Evolutionary conservation across 2,888 invertebrate genomes (phyloP), one percentile per base, ranked within the genome.

Genomic region (Clitarchus hookeri): DNA sequence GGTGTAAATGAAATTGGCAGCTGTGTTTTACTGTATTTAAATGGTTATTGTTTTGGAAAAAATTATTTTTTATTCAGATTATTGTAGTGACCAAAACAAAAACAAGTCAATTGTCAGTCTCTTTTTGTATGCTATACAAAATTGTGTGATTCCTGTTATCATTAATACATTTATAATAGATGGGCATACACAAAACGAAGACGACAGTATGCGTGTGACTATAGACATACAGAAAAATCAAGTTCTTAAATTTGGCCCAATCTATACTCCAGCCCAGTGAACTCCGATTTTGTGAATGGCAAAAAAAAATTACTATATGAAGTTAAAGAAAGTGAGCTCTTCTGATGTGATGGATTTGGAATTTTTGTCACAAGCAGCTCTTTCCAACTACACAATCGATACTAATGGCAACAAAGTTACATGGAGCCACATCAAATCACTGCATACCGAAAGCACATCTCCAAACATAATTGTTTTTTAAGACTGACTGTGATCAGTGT

Each of bases 181-280:
- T 80, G 85, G 85, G 36, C 85, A 85, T 80, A 85, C 85, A 23
- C 80, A 85, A 79, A 85, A 85, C 36, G 85, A 85, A 78, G 44
- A 80, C 6, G 80, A 85, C 26, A 54, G 44, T 80, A 85, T 85
- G 85, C 85, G 77, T 6, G 44, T 80, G 13, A 26, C 44, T 16
- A 85, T 85, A 23, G 80, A 85, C 11, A 54, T 23, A 27, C 79
- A 85, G 65, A 79, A 85, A 13, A 77, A 85, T 9, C 36, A 44
- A 44, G 78, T 26, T 16, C 16, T 80, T 44, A 53, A 48, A 27
- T 44, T 16, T 80, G 85, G 85, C 12, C 78, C 85, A 48, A 85
- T 85, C 44, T 85, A 85, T 53, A 44, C 80, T n/a, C 85, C 85
- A 23, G 78, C 85, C 12, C 79, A 85, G 26, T 44, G 53, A 13